phyloP scores from a whole-genome alignment of 2,888 invertebrate genomes.

The Rotaria magnacalcarata region DNA sequence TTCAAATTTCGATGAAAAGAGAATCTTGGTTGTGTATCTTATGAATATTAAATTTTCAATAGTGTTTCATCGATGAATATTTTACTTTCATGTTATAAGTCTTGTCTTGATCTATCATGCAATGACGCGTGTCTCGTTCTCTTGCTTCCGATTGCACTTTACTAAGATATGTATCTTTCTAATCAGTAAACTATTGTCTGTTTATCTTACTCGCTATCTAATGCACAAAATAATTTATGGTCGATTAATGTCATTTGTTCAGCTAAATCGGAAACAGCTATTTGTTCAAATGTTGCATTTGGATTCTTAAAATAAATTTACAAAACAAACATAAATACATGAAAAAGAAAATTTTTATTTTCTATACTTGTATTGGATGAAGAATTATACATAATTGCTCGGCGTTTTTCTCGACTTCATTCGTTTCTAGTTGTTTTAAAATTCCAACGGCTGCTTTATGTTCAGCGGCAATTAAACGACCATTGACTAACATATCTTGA shows the following conservation, averaged over 20 bases:
- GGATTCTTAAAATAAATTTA: background rate
- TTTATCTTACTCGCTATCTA: conserved; percentile 77
- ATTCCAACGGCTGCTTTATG: conserved; percentile 24
- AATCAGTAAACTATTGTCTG: no score
- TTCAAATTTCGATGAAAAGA: no score
- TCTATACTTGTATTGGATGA: background rate
- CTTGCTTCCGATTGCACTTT: no score
- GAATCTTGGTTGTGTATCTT: no score
- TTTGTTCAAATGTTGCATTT: conserved; percentile 45
- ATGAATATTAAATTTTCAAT: no score
- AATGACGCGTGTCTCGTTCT: no score
- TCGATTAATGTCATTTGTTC: conserved; percentile 86
- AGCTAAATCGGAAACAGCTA: conserved; percentile 82
- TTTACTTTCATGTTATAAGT: no score
- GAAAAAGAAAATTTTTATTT: background rate
- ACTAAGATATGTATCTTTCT: no score
- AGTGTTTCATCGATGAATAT: no score
- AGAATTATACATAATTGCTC: background rate
- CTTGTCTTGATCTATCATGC: no score
- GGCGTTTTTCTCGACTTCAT: background rate
- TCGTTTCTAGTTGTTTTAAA: conserved; percentile 22
- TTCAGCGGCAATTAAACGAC: conserved; percentile 63
- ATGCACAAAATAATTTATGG: conserved; percentile 78
- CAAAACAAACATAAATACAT: background rate
- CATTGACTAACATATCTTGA: conserved; percentile 32